These are phyloP conservation scores for Herminia tarsipennalis DNA, from an alignment of 2,888 invertebrate genomes.

Conservation along the genomic window DNA sequence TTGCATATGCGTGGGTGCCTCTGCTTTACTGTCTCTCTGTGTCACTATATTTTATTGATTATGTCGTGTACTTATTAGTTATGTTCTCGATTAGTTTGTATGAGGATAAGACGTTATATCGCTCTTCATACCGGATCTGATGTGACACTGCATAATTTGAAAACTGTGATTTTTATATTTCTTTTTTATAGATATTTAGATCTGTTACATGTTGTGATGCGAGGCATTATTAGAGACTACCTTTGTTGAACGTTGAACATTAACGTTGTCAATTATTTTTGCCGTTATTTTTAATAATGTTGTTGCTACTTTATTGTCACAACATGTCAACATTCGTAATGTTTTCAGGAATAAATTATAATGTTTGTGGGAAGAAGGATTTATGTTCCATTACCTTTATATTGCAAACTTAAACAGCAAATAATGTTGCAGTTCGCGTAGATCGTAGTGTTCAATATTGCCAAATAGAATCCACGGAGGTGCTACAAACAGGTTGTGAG, in stretches of 20 bases:
- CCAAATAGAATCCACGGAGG: constrained; percentile 67
- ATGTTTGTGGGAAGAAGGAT: constrained; percentile 77
- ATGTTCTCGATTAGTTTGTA: constrained; percentile 68
- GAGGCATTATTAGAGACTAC: constrained; percentile 61
- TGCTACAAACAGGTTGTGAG: constrained; percentile 82
- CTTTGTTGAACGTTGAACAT: constrained; percentile 50
- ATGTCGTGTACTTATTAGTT: constrained; percentile 83
- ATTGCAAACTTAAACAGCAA: constrained; percentile 23
- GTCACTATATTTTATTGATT: constrained; percentile 74
- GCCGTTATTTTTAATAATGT: constrained; percentile 56
- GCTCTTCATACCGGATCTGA: constrained; percentile 79
- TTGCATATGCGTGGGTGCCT: constrained; percentile 71
- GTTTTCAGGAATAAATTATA: constrained; percentile 68
- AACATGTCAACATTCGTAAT: constrained; percentile 72
- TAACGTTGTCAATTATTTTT: constrained; percentile 59
- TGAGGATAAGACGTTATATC: constrained; percentile 66
- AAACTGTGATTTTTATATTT: constrained; percentile 85
- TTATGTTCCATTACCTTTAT: constrained; percentile 48
- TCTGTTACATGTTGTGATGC: constrained; percentile 83
- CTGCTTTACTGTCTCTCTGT: constrained; percentile 82
- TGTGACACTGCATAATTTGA: constrained; percentile 84
- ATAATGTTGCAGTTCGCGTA: constrained; percentile 29
- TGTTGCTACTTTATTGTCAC: constrained; percentile 64
- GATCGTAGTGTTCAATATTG: constrained; percentile 55
- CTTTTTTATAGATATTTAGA: constrained; percentile 78